A percentile compares a stretch with the other conserved stretches of the same genome.
phyloP scores from a whole-genome alignment of 1,140 invertebrate species.

The Drosophila melanogaster region DNA sequence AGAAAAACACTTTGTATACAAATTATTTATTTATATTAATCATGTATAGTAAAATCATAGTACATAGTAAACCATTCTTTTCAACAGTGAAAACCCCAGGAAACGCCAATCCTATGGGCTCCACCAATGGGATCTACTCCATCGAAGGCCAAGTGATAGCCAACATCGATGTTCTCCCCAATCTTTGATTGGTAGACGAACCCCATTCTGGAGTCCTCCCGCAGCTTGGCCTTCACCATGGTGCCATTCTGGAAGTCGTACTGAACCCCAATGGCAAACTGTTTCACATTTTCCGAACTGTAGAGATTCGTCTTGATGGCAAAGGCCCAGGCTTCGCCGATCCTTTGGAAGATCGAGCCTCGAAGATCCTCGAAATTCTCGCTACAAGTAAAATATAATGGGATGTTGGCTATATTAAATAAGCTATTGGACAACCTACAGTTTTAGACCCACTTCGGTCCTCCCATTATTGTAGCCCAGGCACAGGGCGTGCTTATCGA shows the following conservation, averaged over 20 bases:
- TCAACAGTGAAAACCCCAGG: constrained; percentile 35
- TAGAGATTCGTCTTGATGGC: constrained; percentile 46
- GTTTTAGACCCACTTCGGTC: constrained; percentile 45
- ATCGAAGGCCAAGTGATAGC: constrained; percentile 57
- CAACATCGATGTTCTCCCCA: constrained; percentile 6
- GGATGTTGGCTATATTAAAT: neutral
- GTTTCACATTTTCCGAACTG: neutral
- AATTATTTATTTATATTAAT: no score
- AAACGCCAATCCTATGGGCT: constrained; percentile 39
- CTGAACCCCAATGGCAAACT: constrained; percentile 46
- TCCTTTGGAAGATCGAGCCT: constrained; percentile 56
- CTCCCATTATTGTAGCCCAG: constrained; percentile 35
- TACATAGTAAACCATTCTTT: neutral
- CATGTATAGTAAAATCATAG: no score
- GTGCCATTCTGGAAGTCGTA: constrained; percentile 33
- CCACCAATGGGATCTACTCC: constrained; percentile 19
- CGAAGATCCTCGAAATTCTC: constrained; percentile 55
- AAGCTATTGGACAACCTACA: constrained; percentile 18
- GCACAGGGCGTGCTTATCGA: constrained; percentile 48
- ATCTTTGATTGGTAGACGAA: constrained; percentile 41
- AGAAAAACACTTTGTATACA: no score
- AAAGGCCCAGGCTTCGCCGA: constrained; percentile 36
- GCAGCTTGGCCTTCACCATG: constrained; percentile 41
- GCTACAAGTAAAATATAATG: neutral
- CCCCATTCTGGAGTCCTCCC: constrained; percentile 29